These are phyloP conservation scores for Athene noctua DNA, from an alignment of 2,113 vertebrate genomes.

Conservation along the genomic window DNA sequence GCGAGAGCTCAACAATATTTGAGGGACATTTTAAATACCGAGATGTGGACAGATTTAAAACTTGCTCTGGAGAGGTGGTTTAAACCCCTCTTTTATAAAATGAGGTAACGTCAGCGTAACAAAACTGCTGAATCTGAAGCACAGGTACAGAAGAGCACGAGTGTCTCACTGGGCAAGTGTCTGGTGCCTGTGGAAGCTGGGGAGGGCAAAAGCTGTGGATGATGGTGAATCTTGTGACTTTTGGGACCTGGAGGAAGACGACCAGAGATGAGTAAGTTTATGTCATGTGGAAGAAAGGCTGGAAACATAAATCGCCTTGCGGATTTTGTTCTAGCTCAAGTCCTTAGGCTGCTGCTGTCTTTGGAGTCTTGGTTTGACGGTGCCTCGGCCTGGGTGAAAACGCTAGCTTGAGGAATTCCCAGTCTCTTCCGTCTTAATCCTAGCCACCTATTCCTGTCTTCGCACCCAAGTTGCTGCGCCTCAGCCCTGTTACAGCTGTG, in stretches of 20 bases:
- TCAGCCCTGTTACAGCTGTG: neutral
- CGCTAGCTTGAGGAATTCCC: neutral
- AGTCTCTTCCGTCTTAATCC: neutral
- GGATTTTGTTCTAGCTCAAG: neutral
- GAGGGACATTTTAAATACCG: neutral
- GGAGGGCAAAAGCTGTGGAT: neutral
- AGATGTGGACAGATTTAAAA: neutral
- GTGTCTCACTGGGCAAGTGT: neutral
- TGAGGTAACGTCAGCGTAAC: neutral
- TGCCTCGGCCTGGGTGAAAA: neutral
- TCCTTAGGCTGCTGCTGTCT: neutral
- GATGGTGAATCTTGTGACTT: constrained; percentile 61
- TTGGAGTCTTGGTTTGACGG: fast-evolving
- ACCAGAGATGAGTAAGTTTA: constrained; percentile 49
- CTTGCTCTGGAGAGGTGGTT: neutral
- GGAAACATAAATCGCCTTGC: neutral
- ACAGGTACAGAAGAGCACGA: neutral
- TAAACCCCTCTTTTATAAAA: neutral
- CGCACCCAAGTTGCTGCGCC: neutral
- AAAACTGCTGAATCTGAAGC: neutral
- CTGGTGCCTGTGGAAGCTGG: neutral
- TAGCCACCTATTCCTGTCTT: neutral
- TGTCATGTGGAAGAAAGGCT: constrained; percentile 37
- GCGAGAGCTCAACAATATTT: neutral
- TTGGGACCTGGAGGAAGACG: constrained; percentile 3